Evolutionary conservation across 2,888 invertebrate genomes (phyloP), one percentile per base, ranked within the genome.

Genomic region (Nebria brevicollis): DNA sequence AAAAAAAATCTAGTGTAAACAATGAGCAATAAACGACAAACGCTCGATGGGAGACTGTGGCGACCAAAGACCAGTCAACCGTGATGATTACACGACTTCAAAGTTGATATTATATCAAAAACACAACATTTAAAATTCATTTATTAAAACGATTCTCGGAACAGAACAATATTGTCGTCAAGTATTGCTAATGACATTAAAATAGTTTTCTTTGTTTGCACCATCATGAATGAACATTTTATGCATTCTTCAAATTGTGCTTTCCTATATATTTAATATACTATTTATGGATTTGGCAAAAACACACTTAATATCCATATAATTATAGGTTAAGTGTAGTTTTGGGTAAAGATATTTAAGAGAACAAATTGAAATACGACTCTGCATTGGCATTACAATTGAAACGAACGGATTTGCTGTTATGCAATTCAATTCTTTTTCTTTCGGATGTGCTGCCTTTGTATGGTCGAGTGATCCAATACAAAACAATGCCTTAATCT

Each of bases 141-240:
- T 25, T 70, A 70, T 34, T 20, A 7, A 34, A 66, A 75, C 34
- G 75, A n/a, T 75, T 75, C 75, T 75, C 25, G 66, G 75, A 75
- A 70, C 65, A 8, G n/a, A 7, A 25, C 42, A 77, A 77, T 64
- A 77, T 20, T 77, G 34, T 72, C 72, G 72, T 34, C 25, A 77
- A 64, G 72, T 64, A 26, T 54, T 77, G 72, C 26, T 54, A 64
- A 77, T 72, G 41, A 41, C 64, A 43, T 72, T 72, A 77, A 11
- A 13, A 65, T 65, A 13, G 26, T 70, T 70, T 20, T 20, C 11
- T n/a, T 11, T 70, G 70, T 70, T 15, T 20, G 7, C 6, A 20
- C 25, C 2, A 34, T 0, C 2, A 70, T 25, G 11, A 11, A 20
- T 70, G 20, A 20, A 70, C 70, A 25, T 25, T 70, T 25, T 26